Evolutionary conservation across 1,140 invertebrate genomes (phyloP), one percentile per base, ranked within the genome.

Genomic region (Bombus vancouverensis): DNA sequence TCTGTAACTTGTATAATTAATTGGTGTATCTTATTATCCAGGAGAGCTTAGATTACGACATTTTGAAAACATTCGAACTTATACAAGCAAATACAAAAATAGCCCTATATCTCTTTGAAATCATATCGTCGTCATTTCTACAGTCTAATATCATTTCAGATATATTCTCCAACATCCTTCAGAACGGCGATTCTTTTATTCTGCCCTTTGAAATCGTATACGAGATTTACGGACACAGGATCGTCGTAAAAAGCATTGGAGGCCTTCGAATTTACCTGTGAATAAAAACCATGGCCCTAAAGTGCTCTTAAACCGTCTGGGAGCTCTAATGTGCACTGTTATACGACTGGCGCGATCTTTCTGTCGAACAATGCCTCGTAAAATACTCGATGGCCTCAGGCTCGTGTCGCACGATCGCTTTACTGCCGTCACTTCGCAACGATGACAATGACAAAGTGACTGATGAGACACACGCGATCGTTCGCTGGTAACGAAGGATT

Each of bases 311-410:
- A 53, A 57, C 12, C n/a, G 12, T 42, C 70, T 4, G 10, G 1
- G 15, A 1, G n/a, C 22, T 44, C 39, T 62, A 73, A 83, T 37
- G 44, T 6, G 22, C 9, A 84, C 22, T 44, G 82, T 39, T 71
- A 47, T 71, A 71, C 59, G 71, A 71, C 47, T n/a, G n/a, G n/a
- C 65, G 28, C 39, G 83, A 72, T 62, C 25, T 71, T 71, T 71
- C 37, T 32, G 70, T 62, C 44, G 44, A 86, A 80, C 76, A 83
- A 84, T 84, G 66, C 74, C 44, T 84, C 76, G 66, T 85, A 85
- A 84, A 85, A 72, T 32, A 74, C 10, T 77, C 65, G 81, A 83
- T 83, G 42, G 39, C 44, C 75, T 37, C 22, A 66, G 34, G 44
- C 62, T 76, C 34, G 85, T 75, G 85, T 88, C 73, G 22, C 65